Percentiles rank a stretch among this genome's conserved stretches.
Evolutionary conservation across 2,888 invertebrate species (phyloP).

Genomic region (Cylindroiulus punctatus): DNA sequence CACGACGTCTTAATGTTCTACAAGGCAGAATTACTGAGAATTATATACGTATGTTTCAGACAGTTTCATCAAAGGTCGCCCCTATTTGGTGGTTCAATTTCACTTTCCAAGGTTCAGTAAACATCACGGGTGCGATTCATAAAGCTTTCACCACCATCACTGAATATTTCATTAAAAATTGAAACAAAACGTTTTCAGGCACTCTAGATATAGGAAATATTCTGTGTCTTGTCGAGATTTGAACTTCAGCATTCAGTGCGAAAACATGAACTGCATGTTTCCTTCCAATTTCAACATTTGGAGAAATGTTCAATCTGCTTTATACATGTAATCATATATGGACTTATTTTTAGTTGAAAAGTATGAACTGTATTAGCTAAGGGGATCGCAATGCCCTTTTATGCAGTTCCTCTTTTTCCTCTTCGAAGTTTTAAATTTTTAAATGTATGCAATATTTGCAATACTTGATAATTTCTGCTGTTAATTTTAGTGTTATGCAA

Average conservation of each 20-base stretch:
- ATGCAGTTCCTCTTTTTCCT: too few relatives aligned
- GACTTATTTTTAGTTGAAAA: too few relatives aligned
- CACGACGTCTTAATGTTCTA: neutral
- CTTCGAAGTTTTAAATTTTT: too few relatives aligned
- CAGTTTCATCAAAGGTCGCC: slow-evolving; percentile 27
- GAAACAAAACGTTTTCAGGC: neutral
- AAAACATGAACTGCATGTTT: neutral
- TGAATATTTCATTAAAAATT: neutral
- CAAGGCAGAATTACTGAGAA: neutral
- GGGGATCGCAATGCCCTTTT: too few relatives aligned
- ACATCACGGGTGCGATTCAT: neutral
- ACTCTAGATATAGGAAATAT: neutral
- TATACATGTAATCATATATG: too few relatives aligned
- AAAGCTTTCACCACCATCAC: neutral
- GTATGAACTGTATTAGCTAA: too few relatives aligned
- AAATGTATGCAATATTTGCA: too few relatives aligned
- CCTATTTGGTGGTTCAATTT: neutral
- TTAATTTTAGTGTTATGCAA: too few relatives aligned
- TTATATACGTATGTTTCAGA: neutral
- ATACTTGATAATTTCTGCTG: too few relatives aligned
- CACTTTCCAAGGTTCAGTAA: neutral
- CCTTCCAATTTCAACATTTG: neutral
- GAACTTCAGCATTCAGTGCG: neutral
- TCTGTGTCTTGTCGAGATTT: neutral
- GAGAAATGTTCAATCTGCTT: too few relatives aligned